Evolutionary conservation across 2,113 vertebrate species (phyloP), one percentile per base, ranked within the genome.

Genomic region (Percopsis transmontana): DNA sequence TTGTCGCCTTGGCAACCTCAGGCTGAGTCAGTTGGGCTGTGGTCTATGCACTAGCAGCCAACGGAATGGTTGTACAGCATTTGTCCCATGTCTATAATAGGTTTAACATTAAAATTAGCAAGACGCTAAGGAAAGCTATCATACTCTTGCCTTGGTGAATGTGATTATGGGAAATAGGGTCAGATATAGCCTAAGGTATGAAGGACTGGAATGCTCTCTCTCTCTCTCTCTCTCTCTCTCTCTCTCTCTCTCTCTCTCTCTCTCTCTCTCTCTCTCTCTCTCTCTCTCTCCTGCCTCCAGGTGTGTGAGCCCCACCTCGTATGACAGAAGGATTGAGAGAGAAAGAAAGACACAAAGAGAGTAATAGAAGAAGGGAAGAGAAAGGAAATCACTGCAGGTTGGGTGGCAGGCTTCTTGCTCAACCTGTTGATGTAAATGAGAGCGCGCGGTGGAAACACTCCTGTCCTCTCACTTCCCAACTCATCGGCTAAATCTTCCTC

Each of bases 281-380:
- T 23, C 67, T 51, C 42, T 50, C 42, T 68, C 52, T 72, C 3
- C 8, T 33, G 55, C 62, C 70, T 80, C 66, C 66, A 86, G 88
- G 85, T 85, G 80, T 68, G 53, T 54, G 65, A 58, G 80, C 84
- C 74, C 70, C 86, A 85, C 90, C 86, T 77, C 27, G 8, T 33
- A 33, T 33, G 27, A 13, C 45, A 39, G 2, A 69, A 7, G 14
- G 60, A 42, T 11, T 69, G 77, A 75, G 83, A 79, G 86, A 71
- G 69, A 58, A 20, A 39, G 53, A 64, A 42, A 38, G 39, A 41
- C 38, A 19, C 13, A 33, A 16, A 27, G 39, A 53, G 18, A 27
- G 16, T 48, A 42, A 27, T 9, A 20, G 21, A 14, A 42, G 59
- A 64, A 61, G 19, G 16, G 24, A 45, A 8, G 11, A 33, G 38